Conservation (phyloP, 2,888 invertebrate genomes). For the Odontocerum albicorne region DNA sequence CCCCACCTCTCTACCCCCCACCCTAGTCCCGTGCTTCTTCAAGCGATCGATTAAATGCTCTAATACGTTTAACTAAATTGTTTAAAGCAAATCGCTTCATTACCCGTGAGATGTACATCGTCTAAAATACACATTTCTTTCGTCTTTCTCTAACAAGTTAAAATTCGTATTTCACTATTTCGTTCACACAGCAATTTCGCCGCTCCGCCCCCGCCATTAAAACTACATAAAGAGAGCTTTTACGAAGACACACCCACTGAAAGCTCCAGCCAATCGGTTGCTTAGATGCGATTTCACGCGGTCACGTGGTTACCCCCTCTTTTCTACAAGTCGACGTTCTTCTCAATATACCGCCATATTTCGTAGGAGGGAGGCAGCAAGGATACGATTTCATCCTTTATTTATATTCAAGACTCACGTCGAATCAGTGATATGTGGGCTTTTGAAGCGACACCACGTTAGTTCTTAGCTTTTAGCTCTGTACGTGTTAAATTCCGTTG, state of each 20-base stretch:
- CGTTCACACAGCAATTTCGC: constrained; percentile 16
- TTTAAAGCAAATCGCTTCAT: constrained; percentile 63
- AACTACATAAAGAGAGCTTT: constrained; percentile 28
- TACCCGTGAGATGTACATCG: constrained; percentile 42
- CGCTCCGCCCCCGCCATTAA: constrained; percentile 31
- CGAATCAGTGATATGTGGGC: constrained; percentile 6
- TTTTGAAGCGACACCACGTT: constrained; percentile 4
- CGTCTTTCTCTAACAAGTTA: constrained; percentile 3
- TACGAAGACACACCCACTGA: constrained; percentile 22
- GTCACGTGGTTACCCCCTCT: constrained; percentile 25
- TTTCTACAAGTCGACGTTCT: constrained; percentile 18
- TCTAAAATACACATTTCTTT: constrained; percentile 27
- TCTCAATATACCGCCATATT: constrained; percentile 39
- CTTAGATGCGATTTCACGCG: constrained; percentile 1
- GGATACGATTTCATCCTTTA: constrained; percentile 29
- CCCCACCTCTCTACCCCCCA: constrained; percentile 48
- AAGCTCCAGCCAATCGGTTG: constrained; percentile 22
- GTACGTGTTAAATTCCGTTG: constrained; percentile 1
- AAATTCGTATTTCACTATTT: background rate
- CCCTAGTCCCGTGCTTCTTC: constrained; percentile 13
- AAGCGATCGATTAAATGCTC: constrained; percentile 52
- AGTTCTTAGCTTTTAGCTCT: background rate
- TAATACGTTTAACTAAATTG: constrained; percentile 64
- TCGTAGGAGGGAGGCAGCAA: constrained; percentile 41
- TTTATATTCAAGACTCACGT: constrained; percentile 26